phyloP scores from a whole-genome alignment of 2,113 vertebrate genomes.

The Oceanites oceanicus region DNA sequence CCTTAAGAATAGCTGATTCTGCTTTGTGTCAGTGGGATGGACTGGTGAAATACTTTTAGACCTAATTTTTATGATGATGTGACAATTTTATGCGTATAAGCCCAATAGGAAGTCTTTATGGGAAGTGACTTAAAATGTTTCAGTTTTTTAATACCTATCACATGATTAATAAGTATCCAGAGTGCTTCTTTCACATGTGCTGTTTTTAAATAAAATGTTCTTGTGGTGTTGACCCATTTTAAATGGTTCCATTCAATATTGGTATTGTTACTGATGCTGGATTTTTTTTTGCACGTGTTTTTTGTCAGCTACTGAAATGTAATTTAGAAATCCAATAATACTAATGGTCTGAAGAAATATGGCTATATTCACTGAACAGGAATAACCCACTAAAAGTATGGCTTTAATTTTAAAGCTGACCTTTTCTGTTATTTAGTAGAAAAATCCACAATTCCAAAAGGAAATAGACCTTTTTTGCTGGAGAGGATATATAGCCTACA shows the following conservation, averaged over 20 bases:
- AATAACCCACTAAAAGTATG: constrained; percentile 44
- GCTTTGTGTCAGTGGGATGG: neutral
- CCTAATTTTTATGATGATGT: neutral
- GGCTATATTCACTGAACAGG: constrained; percentile 8
- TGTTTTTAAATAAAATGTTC: neutral
- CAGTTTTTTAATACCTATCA: neutral
- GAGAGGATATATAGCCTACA: neutral
- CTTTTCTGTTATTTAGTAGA: constrained; percentile 55
- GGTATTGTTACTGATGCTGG: neutral
- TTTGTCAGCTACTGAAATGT: constrained; percentile 16
- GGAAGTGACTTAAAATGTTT: neutral
- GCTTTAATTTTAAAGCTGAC: constrained; percentile 67
- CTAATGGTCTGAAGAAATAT: constrained; percentile 48
- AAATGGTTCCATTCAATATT: neutral
- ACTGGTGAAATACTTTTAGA: neutral
- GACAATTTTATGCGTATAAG: neutral
- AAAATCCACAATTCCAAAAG: constrained; percentile 18
- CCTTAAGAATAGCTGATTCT: neutral
- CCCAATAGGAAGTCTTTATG: neutral
- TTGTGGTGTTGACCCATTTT: neutral
- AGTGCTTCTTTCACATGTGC: neutral
- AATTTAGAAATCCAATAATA: constrained; percentile 65
- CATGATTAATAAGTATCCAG: neutral
- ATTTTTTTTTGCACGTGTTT: neutral
- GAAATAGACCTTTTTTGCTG: neutral